Conservation (phyloP, 2,113 vertebrate genomes). For the Mustela nigripes region DNA sequence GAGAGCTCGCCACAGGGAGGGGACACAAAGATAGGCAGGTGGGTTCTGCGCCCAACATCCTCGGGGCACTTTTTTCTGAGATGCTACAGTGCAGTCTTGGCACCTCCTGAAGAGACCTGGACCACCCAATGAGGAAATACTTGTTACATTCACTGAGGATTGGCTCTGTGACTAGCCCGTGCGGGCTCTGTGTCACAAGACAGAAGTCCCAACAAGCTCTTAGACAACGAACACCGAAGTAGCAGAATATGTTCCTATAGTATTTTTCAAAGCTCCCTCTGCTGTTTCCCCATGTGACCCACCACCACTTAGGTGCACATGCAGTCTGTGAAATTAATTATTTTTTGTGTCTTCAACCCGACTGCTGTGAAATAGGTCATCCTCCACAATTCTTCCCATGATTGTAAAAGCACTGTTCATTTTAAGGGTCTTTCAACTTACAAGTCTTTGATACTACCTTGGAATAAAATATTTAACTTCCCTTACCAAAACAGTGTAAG, state of each 20-base stretch:
- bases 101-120: not conserved
- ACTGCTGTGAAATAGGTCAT: not conserved
- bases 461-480: not conserved
- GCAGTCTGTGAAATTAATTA: not conserved
- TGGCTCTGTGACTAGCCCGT: not conserved
- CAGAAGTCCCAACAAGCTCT: not conserved
- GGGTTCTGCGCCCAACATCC: fast-evolving
- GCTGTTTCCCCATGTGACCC: too few relatives aligned
- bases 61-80: not conserved
- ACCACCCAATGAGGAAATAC: not conserved
- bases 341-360: not conserved
- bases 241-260: not conserved
- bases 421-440: not conserved
- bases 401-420: not conserved
- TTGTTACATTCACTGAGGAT: not conserved
- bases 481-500: not conserved
- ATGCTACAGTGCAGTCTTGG: not conserved
- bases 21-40: not conserved
- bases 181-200: not conserved
- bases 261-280: not conserved
- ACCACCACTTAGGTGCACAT: fast-evolving
- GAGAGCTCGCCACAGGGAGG: not conserved
- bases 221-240: not conserved
- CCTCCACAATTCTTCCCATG: not conserved
- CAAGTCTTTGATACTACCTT: not conserved